These are phyloP conservation scores for Eupithecia centaureata DNA, from an alignment of 2,888 invertebrate genomes.

Conservation along the genomic window DNA sequence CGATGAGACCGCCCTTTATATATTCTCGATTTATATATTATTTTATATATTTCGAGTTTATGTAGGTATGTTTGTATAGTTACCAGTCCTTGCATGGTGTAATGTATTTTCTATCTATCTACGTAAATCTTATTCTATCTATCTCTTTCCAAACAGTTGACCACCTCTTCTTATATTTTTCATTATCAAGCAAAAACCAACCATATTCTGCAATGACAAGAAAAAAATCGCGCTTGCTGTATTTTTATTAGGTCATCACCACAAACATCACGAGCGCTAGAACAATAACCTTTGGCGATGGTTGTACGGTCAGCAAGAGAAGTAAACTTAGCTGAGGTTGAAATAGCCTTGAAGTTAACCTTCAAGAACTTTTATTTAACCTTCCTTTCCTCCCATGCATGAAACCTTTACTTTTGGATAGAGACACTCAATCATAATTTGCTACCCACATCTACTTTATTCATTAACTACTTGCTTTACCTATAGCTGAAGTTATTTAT, in stretches of 20 bases:
- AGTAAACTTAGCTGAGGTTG: background rate
- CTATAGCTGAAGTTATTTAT: too few species aligned
- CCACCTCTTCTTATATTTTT: background rate
- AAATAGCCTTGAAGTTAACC: background rate
- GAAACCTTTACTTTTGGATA: background rate
- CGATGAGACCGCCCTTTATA: too few species aligned
- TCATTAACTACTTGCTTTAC: background rate
- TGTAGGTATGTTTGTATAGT: too few species aligned
- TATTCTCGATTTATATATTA: too few species aligned
- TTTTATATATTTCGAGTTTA: too few species aligned
- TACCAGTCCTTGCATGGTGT: too few species aligned
- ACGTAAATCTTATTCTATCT: too few species aligned
- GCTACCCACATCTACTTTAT: background rate
- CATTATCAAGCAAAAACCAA: background rate
- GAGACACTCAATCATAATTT: background rate
- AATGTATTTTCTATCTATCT: too few species aligned
- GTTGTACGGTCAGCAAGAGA: constrained; percentile 22
- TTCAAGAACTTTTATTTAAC: background rate
- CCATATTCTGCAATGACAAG: background rate
- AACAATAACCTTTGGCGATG: constrained; percentile 53
- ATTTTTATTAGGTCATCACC: constrained; percentile 54
- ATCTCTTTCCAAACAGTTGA: too few species aligned
- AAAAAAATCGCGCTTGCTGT: constrained; percentile 39
- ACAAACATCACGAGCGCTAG: constrained; percentile 45
- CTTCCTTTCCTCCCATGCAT: background rate